Base-by-base conservation (phyloP, 2,888 invertebrate species). In the Penaeus monodon region DNA sequence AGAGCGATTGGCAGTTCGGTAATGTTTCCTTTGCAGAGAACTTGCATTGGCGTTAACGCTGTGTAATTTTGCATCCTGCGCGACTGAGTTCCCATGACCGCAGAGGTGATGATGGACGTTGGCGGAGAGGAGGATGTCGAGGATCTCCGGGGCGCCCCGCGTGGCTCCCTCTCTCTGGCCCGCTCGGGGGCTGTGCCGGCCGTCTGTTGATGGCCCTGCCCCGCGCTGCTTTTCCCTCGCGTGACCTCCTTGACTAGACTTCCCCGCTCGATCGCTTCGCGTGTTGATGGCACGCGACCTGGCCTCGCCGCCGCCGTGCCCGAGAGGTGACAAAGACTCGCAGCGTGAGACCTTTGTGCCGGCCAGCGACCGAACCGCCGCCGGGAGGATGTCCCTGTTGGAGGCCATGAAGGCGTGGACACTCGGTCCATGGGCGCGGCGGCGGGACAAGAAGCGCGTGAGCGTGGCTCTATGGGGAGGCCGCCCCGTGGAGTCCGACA, bases 381-480 rank as follows among this genome's bases (percentile, higher is more conserved):
- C 63, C 12, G 22, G 33, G 7, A 78, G 24, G 49, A 87, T 87
- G 86, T 88, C 88, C 17, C 84, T 88, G 20, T 38, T 88, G 65
- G 88, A 88, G 65, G 84, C 88, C 38, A 64, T 88, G 66, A 88
- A 88, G 33, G 66, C 88, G 22, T 80, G 84, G 84, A 84, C 88
- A 10, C 74, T 88, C 38, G 88, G 84, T 29, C 80, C 84, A 1
- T 80, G 80, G 73, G 80, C 77, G 33, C 68, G 80, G 63, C 77
- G 83, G 29, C 49, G 79, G 63, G 81, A 85, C 29, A 81, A 85
- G 78, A 81, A 85, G 77, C 83, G 85, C 20, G 81, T 88, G 49
- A 81, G 84, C n/a, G 81, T 88, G 63, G 84, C 88, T n/a, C 81
- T 88, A 17, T 84, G 84, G 84, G 88, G 88, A 27, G 80, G 81